A percentile compares a stretch with the other conserved stretches of the same genome.
These are phyloP conservation scores for Glomeris maerens DNA, from an alignment of 1,140 invertebrate species.

Conservation along the genomic window DNA sequence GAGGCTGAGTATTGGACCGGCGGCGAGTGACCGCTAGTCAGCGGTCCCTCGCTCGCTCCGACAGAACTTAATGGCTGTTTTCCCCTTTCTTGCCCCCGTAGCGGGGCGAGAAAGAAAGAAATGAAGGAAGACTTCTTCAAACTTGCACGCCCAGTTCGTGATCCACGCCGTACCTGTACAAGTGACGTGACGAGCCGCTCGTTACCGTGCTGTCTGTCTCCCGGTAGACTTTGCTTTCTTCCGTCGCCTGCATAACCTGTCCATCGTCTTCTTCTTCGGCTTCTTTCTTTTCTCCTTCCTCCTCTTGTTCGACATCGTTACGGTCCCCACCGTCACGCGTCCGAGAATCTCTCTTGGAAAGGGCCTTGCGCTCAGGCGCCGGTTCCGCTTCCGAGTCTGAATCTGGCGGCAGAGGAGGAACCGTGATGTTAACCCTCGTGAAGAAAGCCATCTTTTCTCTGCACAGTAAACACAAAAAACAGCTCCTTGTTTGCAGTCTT, in stretches of 20 bases:
- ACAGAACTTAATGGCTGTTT: too few relatives aligned
- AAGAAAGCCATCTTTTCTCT: slow-evolving; percentile 95
- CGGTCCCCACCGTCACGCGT: slow-evolving; percentile 1
- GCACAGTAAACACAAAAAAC: slow-evolving; percentile 16
- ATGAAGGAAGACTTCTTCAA: slow-evolving; percentile 7
- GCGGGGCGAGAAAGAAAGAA: too few relatives aligned
- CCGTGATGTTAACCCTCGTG: slow-evolving; percentile 56
- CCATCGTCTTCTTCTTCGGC: neutral
- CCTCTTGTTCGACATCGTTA: slow-evolving; percentile 1
- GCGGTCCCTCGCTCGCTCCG: too few relatives aligned
- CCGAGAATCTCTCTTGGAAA: neutral
- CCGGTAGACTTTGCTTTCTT: neutral
- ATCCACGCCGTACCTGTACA: slow-evolving; percentile 20
- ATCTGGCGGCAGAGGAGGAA: slow-evolving; percentile 58
- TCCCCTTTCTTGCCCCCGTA: too few relatives aligned
- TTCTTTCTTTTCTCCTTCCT: neutral
- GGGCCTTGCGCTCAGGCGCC: neutral
- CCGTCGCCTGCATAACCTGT: neutral
- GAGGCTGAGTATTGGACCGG: too few relatives aligned
- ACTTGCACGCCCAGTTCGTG: slow-evolving; percentile 20
- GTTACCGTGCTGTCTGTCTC: neutral
- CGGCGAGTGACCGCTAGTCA: too few relatives aligned
- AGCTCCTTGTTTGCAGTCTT: slow-evolving; percentile 1
- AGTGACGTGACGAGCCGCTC: slow-evolving; percentile 4
- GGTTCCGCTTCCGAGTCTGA: slow-evolving; percentile 1